phyloP scores from a whole-genome alignment of 2,797 vertebrate genomes.

The Betta splendens region DNA sequence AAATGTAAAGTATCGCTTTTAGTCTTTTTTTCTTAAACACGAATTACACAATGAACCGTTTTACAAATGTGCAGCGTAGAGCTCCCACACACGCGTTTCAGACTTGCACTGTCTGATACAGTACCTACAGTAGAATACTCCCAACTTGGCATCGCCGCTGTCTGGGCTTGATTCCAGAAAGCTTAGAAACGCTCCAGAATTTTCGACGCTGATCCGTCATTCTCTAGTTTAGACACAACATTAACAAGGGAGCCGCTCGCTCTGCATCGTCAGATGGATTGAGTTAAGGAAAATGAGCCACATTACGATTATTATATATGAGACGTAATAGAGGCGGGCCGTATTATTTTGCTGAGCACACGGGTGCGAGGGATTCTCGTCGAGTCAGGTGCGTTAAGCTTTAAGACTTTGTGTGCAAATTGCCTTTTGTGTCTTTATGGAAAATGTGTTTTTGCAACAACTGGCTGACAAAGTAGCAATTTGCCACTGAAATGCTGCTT shows the following conservation, averaged over 20 bases:
- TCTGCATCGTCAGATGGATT: constrained; percentile 59
- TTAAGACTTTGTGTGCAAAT: constrained; percentile 52
- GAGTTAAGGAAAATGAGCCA: constrained; percentile 65
- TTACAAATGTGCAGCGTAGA: constrained; percentile 53
- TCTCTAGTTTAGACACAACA: constrained; percentile 66
- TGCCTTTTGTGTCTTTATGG: constrained; percentile 46
- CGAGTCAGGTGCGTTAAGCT: constrained; percentile 51
- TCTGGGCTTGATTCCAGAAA: constrained; percentile 72
- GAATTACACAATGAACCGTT: constrained; percentile 45
- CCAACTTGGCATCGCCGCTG: constrained; percentile 59
- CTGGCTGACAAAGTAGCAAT: constrained; percentile 57
- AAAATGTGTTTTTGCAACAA: constrained; percentile 54
- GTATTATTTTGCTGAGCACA: constrained; percentile 58
- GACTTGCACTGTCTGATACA: constrained; percentile 66
- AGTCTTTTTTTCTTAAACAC: constrained; percentile 45
- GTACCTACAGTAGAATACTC: constrained; percentile 69
- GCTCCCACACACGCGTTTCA: constrained; percentile 47
- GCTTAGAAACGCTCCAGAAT: constrained; percentile 55
- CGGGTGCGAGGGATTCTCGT: constrained; percentile 23
- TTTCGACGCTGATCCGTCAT: constrained; percentile 63
- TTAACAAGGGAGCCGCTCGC: constrained; percentile 65
- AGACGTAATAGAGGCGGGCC: constrained; percentile 57
- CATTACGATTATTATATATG: constrained; percentile 65
- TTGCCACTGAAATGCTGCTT: constrained; percentile 59
- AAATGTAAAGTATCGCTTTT: constrained; percentile 43